phyloP scores from a whole-genome alignment of 2,797 vertebrate genomes.

The Naso thynnoides region DNA sequence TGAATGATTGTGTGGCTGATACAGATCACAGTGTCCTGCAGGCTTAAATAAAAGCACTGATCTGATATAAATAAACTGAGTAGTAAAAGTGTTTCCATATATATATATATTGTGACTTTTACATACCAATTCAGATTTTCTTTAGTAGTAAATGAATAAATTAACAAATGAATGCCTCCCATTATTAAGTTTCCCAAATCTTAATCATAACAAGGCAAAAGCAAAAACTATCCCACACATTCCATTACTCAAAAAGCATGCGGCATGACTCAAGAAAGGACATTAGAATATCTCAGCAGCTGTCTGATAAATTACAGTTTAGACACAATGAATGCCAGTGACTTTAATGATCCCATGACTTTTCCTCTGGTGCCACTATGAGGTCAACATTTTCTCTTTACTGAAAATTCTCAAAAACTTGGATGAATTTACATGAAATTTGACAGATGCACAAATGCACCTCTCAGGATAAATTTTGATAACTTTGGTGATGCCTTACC shows the following conservation, averaged over 20 bases:
- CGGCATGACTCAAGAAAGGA: not conserved
- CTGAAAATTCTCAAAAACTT: not conserved
- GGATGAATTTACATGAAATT: not conserved
- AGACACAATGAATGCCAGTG: not conserved
- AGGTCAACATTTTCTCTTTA: no score
- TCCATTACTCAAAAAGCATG: not conserved
- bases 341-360: not conserved
- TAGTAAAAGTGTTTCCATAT: not conserved
- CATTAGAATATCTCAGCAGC: not conserved
- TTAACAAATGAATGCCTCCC: not conserved
- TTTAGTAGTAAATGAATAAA: not conserved
- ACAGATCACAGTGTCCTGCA: not conserved
- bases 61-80: not conserved
- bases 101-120: not conserved
- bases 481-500: not conserved
- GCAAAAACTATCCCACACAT: not conserved
- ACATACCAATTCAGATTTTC: not conserved
- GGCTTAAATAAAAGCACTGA: constrained; percentile 3
- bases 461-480: no score
- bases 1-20: constrained; percentile 7
- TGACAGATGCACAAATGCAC: not conserved
- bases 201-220: not conserved
- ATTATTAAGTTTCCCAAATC: not conserved
- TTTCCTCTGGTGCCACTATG: not conserved
- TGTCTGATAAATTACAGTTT: not conserved